Evolutionary conservation across 35 echinoderm and acorn worm genomes (phyloP), one percentile per base, ranked within the genome.

Genomic region (Hemicentrotus pulcherrimus): DNA sequence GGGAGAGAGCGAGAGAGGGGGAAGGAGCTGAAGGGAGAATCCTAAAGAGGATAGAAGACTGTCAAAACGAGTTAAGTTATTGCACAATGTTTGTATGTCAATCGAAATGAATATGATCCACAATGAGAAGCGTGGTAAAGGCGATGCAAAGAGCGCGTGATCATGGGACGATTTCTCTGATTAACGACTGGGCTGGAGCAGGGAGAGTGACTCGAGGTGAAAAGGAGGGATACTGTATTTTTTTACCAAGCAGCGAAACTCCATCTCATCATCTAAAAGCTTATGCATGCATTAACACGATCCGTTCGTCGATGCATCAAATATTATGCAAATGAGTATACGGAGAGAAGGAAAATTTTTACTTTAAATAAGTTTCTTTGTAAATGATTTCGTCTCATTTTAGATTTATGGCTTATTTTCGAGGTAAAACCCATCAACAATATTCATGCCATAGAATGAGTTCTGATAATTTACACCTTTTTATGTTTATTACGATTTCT

Each of bases 171-270:
- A 22, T 78, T 78, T 78, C 65, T 78, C 65, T 78, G 22, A 78
- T 78, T 78, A 78, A 28, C 65, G 19, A 78, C 28, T 18, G 65
- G 65, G 65, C 65, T 78, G 65, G 65, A 78, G 65, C 2, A 78
- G 65, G 65, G 65, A 78, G 65, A 78, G 65, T n/a, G 65, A 78
- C 65, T 78, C 65, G 65, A 78, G 65, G 65, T 22, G 65, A 78
- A 78, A 28, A 28, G 65, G 19, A 78, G 65, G 65, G 65, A 78
- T 78, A 78, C 65, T 7, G 28, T n/a, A 22, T 28, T 78, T 61
- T 65, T 22, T 78, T 28, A 78, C 19, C 5, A 78, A 78, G 65
- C 65, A 78, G 65, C 19, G 65, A 78, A 78, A 78, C 65, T 28
- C 4, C 22, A 28, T 78, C 65, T 22, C 28, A 28, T 28, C 65